Conservation (phyloP, 2,797 vertebrate species). For the Galagoides demidoff region DNA sequence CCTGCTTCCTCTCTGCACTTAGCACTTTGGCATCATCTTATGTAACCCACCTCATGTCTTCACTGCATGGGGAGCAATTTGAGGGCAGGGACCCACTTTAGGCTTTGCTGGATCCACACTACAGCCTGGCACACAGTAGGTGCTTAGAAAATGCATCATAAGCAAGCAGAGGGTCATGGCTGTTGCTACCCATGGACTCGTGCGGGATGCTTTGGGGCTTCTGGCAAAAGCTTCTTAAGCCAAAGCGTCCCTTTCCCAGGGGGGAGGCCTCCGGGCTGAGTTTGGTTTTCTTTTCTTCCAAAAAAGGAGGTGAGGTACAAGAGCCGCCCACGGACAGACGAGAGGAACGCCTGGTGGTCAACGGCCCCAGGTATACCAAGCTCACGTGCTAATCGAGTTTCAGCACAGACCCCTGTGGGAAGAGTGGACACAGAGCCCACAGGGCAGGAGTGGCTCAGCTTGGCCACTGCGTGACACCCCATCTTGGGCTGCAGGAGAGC, state of each 20-base stretch:
- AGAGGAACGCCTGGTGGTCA: not conserved
- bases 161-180: not conserved
- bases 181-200: not conserved
- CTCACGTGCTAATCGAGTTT: accelerated
- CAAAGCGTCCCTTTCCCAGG: not conserved
- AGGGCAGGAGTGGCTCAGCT: not conserved
- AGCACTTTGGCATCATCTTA: not conserved
- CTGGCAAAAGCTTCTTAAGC: not conserved
- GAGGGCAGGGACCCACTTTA: not conserved
- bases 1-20: not conserved
- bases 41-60: accelerated
- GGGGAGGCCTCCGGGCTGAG: not conserved
- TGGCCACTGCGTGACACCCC: accelerated
- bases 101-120: not conserved
- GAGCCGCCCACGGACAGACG: not conserved
- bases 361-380: accelerated
- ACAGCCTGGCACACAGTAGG: not conserved
- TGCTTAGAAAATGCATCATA: not conserved
- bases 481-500: accelerated
- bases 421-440: accelerated
- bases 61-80: accelerated
- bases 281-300: not conserved
- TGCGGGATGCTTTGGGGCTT: not conserved
- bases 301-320: not conserved
- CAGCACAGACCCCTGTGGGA: accelerated